Percentiles rank a stretch among this genome's conserved stretches.
phyloP scores from a whole-genome alignment of 2,797 vertebrate species.

The Artibeus jamaicensis region DNA sequence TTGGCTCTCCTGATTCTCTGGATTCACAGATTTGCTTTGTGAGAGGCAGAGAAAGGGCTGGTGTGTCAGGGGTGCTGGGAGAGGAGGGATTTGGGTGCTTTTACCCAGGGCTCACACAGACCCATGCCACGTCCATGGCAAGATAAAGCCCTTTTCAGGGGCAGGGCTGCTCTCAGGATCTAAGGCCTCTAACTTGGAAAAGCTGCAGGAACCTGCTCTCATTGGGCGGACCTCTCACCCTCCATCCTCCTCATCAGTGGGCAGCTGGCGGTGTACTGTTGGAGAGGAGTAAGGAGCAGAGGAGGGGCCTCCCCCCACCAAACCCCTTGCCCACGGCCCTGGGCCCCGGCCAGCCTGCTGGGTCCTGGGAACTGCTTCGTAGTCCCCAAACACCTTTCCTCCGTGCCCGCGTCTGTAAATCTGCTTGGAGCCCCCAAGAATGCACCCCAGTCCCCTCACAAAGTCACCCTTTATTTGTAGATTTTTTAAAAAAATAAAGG shows the following conservation, averaged over 20 bases:
- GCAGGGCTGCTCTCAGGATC: neutral
- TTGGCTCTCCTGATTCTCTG: neutral
- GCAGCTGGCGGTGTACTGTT: neutral
- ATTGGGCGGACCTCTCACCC: rapidly evolving
- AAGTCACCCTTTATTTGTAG: slow-evolving; percentile 40
- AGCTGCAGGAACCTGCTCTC: neutral
- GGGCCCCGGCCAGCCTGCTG: neutral
- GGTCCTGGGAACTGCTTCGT: neutral
- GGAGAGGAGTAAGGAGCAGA: neutral
- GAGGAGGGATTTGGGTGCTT: neutral
- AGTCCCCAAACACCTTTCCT: neutral
- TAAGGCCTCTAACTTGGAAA: neutral
- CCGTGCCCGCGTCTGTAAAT: slow-evolving; percentile 38
- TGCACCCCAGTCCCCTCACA: neutral
- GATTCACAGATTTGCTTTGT: neutral
- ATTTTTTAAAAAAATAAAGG: slow-evolving; percentile 21
- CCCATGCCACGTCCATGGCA: neutral
- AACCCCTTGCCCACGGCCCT: neutral
- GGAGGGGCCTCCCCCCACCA: neutral
- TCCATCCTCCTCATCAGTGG: rapidly evolving
- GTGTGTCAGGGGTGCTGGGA: neutral
- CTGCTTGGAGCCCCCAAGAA: slow-evolving; percentile 2
- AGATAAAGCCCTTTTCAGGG: neutral
- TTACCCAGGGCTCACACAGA: neutral
- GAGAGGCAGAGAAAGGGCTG: neutral